Base-by-base conservation (phyloP, 2,113 vertebrate species). In the Cyprinodon brontotheroides region DNA sequence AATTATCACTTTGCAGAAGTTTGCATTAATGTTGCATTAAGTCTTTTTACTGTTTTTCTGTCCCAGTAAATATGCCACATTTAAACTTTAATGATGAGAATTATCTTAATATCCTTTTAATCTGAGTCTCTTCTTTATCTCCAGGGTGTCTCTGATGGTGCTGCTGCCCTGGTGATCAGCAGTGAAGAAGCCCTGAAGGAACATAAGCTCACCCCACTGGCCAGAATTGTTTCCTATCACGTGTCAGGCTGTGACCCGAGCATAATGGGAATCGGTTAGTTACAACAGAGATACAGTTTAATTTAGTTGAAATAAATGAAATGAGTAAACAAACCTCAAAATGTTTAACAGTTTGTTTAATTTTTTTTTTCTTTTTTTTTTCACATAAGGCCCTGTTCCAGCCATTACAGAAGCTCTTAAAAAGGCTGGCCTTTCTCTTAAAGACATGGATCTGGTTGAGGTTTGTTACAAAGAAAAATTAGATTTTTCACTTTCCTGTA, bases 261-360 rank as follows among this genome's bases (percentile, higher is more conserved):
- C 88, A 97, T 99, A 77, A 99, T 99, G 98, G 98, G 98, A 85
- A 98, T 99, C 68, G 98, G 98, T 99, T 88, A 95, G 95, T 89
- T 36, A 48, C 20, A 29, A 41, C 36, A 36, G 50, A 61, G 0
- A 22, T 72, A 41, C 20, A 39, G 6, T 73, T 48, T 15, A 22
- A 61, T 10, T 3, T 11, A 0, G 0, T 39, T 75, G 72, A 17
- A 65, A 47, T 69, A 3, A 9, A 69, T 70, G 36, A 0, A 2
- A 68, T 75, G 15, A 47, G 39, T 65, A 63, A 40, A 63, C 50
- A 22, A 62, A 17, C 36, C 20, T 61, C 39, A 15, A 3, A 37
- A 61, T 22, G 2, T 10, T 63, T 29, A 29, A 29, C 29, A 29
- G 29, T 29, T 29, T 29, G 29, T 29, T 29, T 29, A 29, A 29